phyloP scores from a whole-genome alignment of 1,140 invertebrate species.

The Hypsibius dujardini region DNA sequence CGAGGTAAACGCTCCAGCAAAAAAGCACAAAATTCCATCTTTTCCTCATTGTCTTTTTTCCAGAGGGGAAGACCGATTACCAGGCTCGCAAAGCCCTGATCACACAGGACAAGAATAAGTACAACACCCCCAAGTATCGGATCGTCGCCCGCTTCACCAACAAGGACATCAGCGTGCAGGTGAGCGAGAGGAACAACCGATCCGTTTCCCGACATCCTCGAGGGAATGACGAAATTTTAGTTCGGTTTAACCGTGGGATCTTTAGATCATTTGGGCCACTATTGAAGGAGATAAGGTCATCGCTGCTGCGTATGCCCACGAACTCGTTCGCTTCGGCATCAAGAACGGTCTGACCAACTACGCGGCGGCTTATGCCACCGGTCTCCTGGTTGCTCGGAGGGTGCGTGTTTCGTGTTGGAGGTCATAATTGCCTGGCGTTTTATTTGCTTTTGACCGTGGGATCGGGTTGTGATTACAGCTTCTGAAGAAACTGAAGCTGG shows the following conservation, averaged over 20 bases:
- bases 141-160: conserved; percentile 94
- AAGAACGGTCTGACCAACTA: conserved; percentile 98
- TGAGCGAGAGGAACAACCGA: too few relatives aligned
- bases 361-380: conserved; percentile 94
- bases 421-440: too few relatives aligned
- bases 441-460: conserved; percentile 2
- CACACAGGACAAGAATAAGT: conserved; percentile 98
- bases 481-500: conserved; percentile 76
- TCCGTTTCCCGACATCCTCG: conserved; percentile 8
- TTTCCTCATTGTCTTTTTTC: conserved; percentile 27
- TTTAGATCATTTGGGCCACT: conserved; percentile 80
- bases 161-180: conserved; percentile 89
- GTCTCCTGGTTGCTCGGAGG: conserved; percentile 80
- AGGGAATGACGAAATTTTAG: conserved; percentile 16
- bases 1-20: conserved; percentile 30
- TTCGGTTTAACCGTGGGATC: conserved; percentile 22
- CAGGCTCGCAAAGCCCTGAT: conserved; percentile 90
- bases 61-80: conserved; percentile 96
- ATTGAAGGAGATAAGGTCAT: conserved; percentile 91
- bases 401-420: too few relatives aligned
- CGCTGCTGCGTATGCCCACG: conserved; percentile 89
- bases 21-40: neutral
- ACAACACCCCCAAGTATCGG: conserved; percentile 99
- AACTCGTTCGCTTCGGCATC: conserved; percentile 77
- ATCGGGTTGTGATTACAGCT: conserved; percentile 42